These are phyloP conservation scores for Oscheius myriophilus DNA, from an alignment of 2,888 invertebrate genomes.

Conservation along the genomic window DNA sequence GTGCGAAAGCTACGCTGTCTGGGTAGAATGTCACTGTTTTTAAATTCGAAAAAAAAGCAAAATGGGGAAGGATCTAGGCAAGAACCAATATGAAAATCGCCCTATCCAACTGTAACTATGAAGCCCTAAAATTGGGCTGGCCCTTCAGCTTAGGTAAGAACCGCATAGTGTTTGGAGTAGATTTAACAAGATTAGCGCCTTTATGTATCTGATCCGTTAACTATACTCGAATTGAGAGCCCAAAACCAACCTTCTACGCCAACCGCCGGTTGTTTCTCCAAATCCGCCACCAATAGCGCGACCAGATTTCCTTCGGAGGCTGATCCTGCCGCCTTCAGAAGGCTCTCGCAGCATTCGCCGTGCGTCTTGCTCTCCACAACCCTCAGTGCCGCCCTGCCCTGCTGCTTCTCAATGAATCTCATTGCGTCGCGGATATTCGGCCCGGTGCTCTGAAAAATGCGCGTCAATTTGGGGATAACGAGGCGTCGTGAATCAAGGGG, in stretches of 20 bases:
- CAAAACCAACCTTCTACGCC: slow-evolving; percentile 12
- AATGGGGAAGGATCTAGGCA: too few species aligned
- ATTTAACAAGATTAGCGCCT: too few species aligned
- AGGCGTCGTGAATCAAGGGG: background rate
- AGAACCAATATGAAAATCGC: too few species aligned
- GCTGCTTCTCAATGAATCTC: slow-evolving; percentile 27
- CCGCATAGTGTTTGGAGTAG: too few species aligned
- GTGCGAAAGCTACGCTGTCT: too few species aligned
- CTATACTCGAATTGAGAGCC: too few species aligned
- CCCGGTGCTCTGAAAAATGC: slow-evolving; percentile 23
- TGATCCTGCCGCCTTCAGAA: background rate
- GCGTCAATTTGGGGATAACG: background rate
- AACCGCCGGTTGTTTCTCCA: slow-evolving; percentile 12
- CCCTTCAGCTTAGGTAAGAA: too few species aligned
- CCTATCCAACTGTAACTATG: too few species aligned
- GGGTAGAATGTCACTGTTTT: too few species aligned
- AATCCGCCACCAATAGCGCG: slow-evolving; percentile 4
- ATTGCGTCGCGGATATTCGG: slow-evolving; percentile 25
- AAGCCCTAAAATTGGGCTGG: too few species aligned
- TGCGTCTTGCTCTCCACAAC: slow-evolving; percentile 3
- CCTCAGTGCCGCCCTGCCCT: slow-evolving; percentile 5
- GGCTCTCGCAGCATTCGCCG: slow-evolving; percentile 5
- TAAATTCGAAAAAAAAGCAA: too few species aligned
- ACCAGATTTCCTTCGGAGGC: background rate
- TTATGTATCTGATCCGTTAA: too few species aligned